A percentile compares a stretch with the other conserved stretches of the same genome.
These are phyloP conservation scores for Zophobas atratus DNA, from an alignment of 1,140 invertebrate genomes.

Conservation along the genomic window DNA sequence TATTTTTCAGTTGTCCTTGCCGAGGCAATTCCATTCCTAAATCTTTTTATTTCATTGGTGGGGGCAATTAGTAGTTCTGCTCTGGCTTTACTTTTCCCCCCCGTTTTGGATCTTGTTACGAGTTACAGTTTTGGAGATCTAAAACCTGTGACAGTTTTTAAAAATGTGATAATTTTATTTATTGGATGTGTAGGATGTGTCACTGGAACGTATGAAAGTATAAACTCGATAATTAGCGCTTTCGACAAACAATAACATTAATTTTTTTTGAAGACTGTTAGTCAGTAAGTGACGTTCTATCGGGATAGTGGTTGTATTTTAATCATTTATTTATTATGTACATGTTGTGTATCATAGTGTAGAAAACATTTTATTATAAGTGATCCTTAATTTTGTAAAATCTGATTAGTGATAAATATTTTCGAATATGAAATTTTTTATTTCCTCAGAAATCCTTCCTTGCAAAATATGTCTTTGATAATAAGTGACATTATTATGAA, in stretches of 20 bases:
- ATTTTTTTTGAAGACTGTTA: constrained; percentile 20
- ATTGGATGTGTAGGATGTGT: constrained; percentile 70
- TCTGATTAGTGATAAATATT: constrained; percentile 39
- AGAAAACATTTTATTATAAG: constrained; percentile 29
- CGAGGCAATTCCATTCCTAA: constrained; percentile 84
- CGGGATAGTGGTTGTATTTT: constrained; percentile 36
- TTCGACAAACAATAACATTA: constrained; percentile 24
- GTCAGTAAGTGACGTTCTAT: constrained; percentile 28
- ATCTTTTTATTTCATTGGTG: constrained; percentile 91
- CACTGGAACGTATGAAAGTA: constrained; percentile 44
- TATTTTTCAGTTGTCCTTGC: constrained; percentile 85
- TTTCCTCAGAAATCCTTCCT: not conserved
- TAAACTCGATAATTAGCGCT: constrained; percentile 26
- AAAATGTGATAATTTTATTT: constrained; percentile 73
- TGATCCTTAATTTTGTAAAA: constrained; percentile 27
- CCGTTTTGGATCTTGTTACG: constrained; percentile 83
- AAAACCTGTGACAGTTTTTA: constrained; percentile 67
- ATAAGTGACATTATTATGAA: not conserved
- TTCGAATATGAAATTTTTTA: constrained; percentile 9
- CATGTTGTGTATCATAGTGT: constrained; percentile 21
- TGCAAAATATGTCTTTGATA: not conserved
- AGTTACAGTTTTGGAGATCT: constrained; percentile 69
- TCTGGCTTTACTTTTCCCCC: constrained; percentile 90
- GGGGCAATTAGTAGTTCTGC: constrained; percentile 90
- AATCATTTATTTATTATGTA: constrained; percentile 39